A percentile compares a stretch with the other conserved stretches of the same genome.
Conservation (phyloP, 92 coral and sea anemone species). For the Zoanthus solanderi region DNA sequence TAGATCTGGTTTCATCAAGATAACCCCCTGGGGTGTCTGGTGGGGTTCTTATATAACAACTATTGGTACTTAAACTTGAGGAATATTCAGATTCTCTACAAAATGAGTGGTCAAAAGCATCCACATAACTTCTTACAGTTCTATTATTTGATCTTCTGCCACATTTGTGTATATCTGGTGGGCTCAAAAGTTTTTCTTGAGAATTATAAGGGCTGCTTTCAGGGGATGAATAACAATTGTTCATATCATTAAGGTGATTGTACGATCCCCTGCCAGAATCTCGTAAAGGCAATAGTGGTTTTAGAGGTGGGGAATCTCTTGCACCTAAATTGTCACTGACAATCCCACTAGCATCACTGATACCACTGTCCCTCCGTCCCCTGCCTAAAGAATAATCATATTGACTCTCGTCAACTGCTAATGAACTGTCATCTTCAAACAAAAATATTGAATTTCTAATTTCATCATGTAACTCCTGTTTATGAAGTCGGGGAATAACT, state of each 20-base stretch:
- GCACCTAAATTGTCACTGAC: conserved; percentile 62
- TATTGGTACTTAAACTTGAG: conserved; percentile 67
- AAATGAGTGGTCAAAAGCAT: conserved; percentile 40
- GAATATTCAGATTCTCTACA: conserved; percentile 79
- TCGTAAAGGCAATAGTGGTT: conserved; percentile 73
- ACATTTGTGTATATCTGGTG: conserved; percentile 53
- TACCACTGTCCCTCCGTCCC: conserved; percentile 95
- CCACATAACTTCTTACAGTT: conserved; percentile 39
- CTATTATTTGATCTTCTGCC: conserved; percentile 43
- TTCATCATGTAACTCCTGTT: conserved; percentile 88
- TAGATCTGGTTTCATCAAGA: conserved; percentile 60
- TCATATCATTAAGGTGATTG: conserved; percentile 76
- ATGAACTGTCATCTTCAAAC: conserved; percentile 86
- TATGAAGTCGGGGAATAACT: conserved; percentile 88
- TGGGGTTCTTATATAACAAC: conserved; percentile 60
- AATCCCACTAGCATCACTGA: conserved; percentile 89
- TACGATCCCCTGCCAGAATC: conserved; percentile 90
- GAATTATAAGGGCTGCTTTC: conserved; percentile 51
- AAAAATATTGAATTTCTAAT: conserved; percentile 93
- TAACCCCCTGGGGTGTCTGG: conserved; percentile 73
- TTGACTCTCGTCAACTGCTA: conserved; percentile 71
- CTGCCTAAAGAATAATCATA: conserved; percentile 54
- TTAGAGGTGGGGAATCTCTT: conserved; percentile 76
- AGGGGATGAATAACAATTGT: conserved; percentile 46
- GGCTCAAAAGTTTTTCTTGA: conserved; percentile 60